phyloP scores from a whole-genome alignment of 2,797 vertebrate genomes.

The Heliangelus exortis region DNA sequence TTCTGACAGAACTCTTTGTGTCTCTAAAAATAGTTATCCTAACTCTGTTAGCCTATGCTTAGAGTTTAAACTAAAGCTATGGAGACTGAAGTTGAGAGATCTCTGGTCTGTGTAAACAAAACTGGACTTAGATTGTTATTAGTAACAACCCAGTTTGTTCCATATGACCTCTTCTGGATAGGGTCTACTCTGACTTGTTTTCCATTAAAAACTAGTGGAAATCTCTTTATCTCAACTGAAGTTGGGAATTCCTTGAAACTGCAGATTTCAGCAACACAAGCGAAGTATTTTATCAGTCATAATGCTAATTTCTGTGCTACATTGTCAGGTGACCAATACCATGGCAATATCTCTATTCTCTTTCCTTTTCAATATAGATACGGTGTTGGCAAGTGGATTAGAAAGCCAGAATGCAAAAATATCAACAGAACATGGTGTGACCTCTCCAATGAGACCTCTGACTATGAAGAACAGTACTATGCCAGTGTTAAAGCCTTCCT shows the following conservation, averaged over 20 bases:
- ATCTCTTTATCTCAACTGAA: neutral
- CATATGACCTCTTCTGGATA: neutral
- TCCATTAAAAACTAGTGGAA: neutral
- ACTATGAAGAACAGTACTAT: constrained; percentile 76
- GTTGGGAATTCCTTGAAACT: neutral
- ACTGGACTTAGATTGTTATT: neutral
- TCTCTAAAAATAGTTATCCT: neutral
- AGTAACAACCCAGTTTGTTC: neutral
- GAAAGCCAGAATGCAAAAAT: constrained; percentile 75
- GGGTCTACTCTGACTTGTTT: neutral
- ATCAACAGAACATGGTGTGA: constrained; percentile 79
- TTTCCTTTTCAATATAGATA: constrained; percentile 72
- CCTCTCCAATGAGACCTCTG: constrained; percentile 77
- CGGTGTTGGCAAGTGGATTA: constrained; percentile 75
- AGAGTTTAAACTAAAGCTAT: neutral
- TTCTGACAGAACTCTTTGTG: neutral
- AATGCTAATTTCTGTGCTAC: neutral
- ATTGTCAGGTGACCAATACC: neutral
- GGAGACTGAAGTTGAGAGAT: neutral
- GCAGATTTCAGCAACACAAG: neutral
- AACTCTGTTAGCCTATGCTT: neutral
- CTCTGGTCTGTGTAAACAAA: neutral
- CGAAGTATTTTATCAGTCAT: neutral
- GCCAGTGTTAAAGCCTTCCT: constrained; percentile 75
- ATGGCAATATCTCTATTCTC: neutral